Base-by-base conservation (phyloP, 2,797 vertebrate genomes). In the Phylloscopus collybita region DNA sequence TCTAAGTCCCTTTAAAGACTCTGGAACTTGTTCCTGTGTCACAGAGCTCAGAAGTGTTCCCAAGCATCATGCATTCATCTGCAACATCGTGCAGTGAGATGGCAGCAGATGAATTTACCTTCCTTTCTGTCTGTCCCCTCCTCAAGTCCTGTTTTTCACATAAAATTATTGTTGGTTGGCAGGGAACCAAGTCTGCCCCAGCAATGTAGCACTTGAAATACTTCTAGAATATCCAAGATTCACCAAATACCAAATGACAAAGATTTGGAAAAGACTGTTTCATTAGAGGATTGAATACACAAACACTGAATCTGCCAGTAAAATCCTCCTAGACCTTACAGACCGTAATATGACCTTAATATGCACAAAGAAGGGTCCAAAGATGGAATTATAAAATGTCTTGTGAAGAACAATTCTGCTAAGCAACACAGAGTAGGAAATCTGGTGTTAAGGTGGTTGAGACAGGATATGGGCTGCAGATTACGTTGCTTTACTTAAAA, bases 401-500 rank as follows among this genome's bases (percentile, higher is more conserved):
- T 60, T 70, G 34, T 42, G n/a, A 81, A 49, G 66, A 86, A 69
- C 0, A 2, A 57, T n/a, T 50, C 20, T 69, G 20, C 42, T 88
- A 60, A 92, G 25, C 17, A 71, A 26, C 32, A 51, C 9, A 44
- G 49, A 64, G 29, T 42, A 80, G 23, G 36, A 92, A 90, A 80
- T 56, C 27, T 26, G 13, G 19, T 13, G 34, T 47, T 70, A 80
- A 65, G 27, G 44, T 54, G 25, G 6, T 47, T 78, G 34, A 91
- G 45, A 51, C 16, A 91, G 60, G 61, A 61, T 67, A 60, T 25
- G 29, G 45, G 36, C 67, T 95, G 81, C 54, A 92, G 59, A 59
- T 57, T 79, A 32, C 11, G 6, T 40, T 56, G 32, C 32, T 90
- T 95, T 93, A 59, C 79, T 92, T 83, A 91, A 94, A 93, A 38